A percentile compares a stretch with the other conserved stretches of the same genome.
Conservation (phyloP, 2,113 vertebrate species). For the Antechinus flavipes region DNA sequence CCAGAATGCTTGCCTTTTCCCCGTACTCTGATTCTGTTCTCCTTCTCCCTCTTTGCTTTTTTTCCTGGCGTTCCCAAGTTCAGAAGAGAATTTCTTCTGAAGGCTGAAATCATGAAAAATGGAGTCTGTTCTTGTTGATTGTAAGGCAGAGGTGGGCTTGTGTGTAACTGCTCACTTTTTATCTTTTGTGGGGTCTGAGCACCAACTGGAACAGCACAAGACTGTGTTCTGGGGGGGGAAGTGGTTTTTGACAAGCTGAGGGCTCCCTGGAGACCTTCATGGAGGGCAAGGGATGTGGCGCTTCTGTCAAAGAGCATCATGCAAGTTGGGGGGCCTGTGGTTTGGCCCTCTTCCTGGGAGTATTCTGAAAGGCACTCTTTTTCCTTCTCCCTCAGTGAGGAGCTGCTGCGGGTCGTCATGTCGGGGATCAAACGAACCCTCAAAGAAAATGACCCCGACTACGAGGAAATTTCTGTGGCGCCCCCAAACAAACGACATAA, state of each 20-base stretch:
- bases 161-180: neutral
- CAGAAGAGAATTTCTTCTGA: neutral
- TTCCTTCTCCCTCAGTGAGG: neutral
- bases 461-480: conserved; percentile 92
- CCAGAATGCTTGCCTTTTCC: neutral
- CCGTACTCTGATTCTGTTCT: neutral
- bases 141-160: neutral
- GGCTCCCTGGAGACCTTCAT: neutral
- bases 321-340: neutral
- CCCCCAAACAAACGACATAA: conserved; percentile 94
- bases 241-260: neutral
- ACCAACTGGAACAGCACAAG: neutral
- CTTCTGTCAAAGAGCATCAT: neutral
- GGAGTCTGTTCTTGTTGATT: neutral
- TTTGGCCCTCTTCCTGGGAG: neutral
- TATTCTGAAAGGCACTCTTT: neutral
- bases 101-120: neutral
- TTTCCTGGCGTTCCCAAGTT: neutral
- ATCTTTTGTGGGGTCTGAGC: neutral
- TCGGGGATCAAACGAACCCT: conserved; percentile 96
- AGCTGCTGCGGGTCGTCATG: conserved; percentile 84
- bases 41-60: neutral
- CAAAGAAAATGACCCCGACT: conserved; percentile 95
- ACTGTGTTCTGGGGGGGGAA: neutral
- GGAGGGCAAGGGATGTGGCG: neutral